Evolutionary conservation across 2,113 vertebrate species (phyloP).

Genomic region (Dromaius novaehollandiae): DNA sequence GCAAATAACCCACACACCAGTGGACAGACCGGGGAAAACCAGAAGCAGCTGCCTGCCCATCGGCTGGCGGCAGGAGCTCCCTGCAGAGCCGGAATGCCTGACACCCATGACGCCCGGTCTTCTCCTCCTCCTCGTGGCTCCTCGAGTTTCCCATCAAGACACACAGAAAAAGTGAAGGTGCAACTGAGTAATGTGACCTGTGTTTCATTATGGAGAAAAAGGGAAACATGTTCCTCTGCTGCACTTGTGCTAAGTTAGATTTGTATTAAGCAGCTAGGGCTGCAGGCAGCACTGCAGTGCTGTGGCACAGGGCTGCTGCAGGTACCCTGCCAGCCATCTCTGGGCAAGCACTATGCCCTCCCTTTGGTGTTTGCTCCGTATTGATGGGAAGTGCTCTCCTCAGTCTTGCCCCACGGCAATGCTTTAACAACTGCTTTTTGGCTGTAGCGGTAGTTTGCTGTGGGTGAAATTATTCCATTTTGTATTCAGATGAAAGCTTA

Average conservation of each 20-base stretch:
- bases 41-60: neutral
- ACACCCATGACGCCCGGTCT: neutral
- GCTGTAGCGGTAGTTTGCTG: neutral
- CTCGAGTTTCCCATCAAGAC: neutral
- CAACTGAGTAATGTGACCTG: rapidly evolving
- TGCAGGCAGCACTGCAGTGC: neutral
- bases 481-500: neutral
- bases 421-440: neutral
- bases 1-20: neutral
- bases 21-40: neutral
- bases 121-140: neutral
- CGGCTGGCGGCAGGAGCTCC: neutral
- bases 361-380: too few relatives aligned
- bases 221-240: neutral
- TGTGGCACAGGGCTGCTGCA: neutral
- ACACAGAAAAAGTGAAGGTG: neutral
- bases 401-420: neutral
- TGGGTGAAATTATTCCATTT: neutral
- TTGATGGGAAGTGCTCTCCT: too few relatives aligned
- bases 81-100: neutral
- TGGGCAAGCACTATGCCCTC: neutral
- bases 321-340: neutral
- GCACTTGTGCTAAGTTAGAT: neutral
- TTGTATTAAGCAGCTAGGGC: neutral
- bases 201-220: neutral